A percentile compares a stretch with the other conserved stretches of the same genome.
These are phyloP conservation scores for Oncorhynchus clarkii DNA, from an alignment of 2,113 vertebrate species.

Conservation along the genomic window DNA sequence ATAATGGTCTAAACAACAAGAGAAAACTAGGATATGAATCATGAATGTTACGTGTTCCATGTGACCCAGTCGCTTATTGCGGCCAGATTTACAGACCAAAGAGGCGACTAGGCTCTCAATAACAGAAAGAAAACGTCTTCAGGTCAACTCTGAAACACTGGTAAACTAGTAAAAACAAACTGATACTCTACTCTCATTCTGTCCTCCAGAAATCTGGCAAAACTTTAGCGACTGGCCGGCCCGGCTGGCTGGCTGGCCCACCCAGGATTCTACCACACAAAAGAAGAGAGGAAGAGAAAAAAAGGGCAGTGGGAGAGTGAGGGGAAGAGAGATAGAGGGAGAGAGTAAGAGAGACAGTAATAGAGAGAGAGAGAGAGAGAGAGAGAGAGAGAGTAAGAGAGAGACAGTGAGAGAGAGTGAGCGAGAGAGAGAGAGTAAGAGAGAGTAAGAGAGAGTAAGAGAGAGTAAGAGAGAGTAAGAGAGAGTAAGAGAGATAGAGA, in stretches of 20 bases:
- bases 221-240: conserved; percentile 50
- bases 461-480: neutral
- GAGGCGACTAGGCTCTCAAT: neutral
- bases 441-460: neutral
- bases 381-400: neutral
- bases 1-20: too few relatives aligned
- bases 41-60: neutral
- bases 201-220: conserved; percentile 56
- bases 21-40: neutral
- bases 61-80: too few relatives aligned
- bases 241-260: conserved; percentile 15
- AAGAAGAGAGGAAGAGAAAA: neutral
- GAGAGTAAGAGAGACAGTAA: neutral
- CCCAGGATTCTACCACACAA: conserved; percentile 44
- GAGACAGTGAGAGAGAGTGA: conserved; percentile 2
- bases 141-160: conserved; percentile 31
- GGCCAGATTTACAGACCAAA: neutral
- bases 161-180: conserved; percentile 67
- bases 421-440: neutral
- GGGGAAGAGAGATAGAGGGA: neutral
- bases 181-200: conserved; percentile 25
- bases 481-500: neutral
- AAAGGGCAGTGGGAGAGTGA: conserved; percentile 10
- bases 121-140: neutral
- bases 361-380: neutral